phyloP scores from a whole-genome alignment of 2,797 vertebrate genomes.

The Diglossa cyanea region DNA sequence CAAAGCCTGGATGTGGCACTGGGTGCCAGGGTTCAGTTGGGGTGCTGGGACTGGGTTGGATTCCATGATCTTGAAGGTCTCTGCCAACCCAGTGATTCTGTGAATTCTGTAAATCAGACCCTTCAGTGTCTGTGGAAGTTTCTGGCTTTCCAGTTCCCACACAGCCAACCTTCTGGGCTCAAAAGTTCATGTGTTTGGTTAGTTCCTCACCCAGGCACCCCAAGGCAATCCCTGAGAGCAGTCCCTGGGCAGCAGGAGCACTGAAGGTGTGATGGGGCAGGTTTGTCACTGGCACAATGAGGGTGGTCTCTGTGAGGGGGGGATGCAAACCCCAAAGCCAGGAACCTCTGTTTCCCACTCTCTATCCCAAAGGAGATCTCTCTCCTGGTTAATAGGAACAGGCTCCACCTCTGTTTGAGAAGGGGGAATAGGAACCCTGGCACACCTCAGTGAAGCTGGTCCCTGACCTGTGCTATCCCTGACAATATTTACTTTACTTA shows the following conservation, averaged over 20 bases:
- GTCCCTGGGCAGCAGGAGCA: neutral
- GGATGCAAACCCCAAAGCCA: neutral
- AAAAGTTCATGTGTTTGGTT: rapidly evolving
- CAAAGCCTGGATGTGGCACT: neutral
- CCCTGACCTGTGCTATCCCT: neutral
- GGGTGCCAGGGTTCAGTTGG: neutral
- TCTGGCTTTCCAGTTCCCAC: neutral
- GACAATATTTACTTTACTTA: constrained; percentile 8
- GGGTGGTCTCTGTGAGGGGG: neutral
- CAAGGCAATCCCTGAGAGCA: rapidly evolving
- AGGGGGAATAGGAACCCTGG: too few species aligned
- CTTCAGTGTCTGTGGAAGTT: neutral
- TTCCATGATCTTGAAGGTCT: rapidly evolving
- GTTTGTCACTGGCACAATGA: neutral
- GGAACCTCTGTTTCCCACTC: neutral
- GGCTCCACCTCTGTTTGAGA: too few species aligned
- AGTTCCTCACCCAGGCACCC: neutral
- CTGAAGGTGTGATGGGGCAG: neutral
- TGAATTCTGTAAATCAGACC: neutral
- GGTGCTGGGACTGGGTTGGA: neutral
- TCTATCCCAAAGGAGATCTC: neutral
- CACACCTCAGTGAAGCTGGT: too few species aligned
- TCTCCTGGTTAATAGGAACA: too few species aligned
- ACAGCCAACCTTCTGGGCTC: neutral
- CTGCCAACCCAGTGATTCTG: neutral